Evolutionary conservation across 2,113 vertebrate species (phyloP), one percentile per base, ranked within the genome.

Genomic region (Lucifuga dentata): DNA sequence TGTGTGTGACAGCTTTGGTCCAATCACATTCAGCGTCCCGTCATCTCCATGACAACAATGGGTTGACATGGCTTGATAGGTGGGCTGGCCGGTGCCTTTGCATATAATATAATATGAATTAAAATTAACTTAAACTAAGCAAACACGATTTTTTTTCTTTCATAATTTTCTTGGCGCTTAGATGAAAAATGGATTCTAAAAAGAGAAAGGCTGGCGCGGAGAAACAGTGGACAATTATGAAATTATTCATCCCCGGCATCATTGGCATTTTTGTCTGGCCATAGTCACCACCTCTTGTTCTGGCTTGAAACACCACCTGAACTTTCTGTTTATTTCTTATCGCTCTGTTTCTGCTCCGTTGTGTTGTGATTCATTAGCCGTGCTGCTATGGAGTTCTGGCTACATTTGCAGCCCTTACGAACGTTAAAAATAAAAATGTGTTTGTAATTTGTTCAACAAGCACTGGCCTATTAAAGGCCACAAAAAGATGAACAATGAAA

Each of bases 361-460:
- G n/a, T 55, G 41, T 55, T 5, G 41, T 67, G 67, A 85, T 80
- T 86, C 67, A 84, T 86, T 84, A 80, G 48, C 60, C 50, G 62
- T 23, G 41, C 35, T 19, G 3, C 44, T 13, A 73, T 16, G 63
- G 62, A 59, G 12, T 49, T 57, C 58, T 23, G 8, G 29, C 57
- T 40, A 20, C 15, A 9, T 20, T 68, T 59, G 56, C 41, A 36
- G 33, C 32, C 17, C 40, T 19, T 33, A n/a, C 23, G 23, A 74
- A 69, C 68, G 39, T 19, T 12, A 13, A 16, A 20, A 11, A 13
- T 16, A 16, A 11, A 51, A 69, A 65, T 21, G 26, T 50, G 13
- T 58, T 39, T 61, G 17, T 45, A 63, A 38, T 85, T 67, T 60
- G 58, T 46, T 36, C 32, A 58, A 76, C 57, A 53, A 44, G 66